Percentiles rank a stretch among this genome's conserved stretches.
These are phyloP conservation scores for Deladenus siricidicola DNA, from an alignment of 2,888 invertebrate genomes.

Conservation along the genomic window DNA sequence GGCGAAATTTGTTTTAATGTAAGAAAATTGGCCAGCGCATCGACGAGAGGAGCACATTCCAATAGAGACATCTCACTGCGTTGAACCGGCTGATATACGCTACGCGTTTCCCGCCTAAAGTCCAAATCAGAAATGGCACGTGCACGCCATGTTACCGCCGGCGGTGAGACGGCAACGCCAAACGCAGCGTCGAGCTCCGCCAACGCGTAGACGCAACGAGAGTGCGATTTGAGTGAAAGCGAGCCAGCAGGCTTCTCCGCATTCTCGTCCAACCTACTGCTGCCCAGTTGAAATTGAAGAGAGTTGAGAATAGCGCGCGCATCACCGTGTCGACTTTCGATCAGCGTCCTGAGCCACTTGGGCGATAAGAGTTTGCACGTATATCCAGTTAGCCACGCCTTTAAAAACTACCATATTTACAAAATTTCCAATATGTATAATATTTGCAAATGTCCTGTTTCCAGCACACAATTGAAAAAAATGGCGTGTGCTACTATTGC, in stretches of 20 bases:
- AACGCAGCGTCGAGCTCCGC: conserved; percentile 8
- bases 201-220: neutral
- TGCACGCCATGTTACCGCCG: conserved; percentile 1
- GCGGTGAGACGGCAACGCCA: neutral
- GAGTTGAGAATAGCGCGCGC: conserved; percentile 16
- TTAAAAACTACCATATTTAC: too few relatives aligned
- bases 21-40: neutral
- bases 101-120: neutral
- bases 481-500: too few relatives aligned
- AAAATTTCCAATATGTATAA: too few relatives aligned
- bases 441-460: too few relatives aligned
- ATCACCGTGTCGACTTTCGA: conserved; percentile 8
- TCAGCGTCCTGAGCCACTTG: conserved; percentile 6
- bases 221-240: neutral
- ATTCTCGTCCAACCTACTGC: neutral
- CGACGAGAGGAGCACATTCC: neutral
- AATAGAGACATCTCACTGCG: neutral
- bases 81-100: neutral
- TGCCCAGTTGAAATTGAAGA: conserved; percentile 10
- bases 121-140: conserved; percentile 6
- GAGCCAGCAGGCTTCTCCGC: neutral
- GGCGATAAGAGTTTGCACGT: conserved; percentile 2
- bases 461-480: too few relatives aligned
- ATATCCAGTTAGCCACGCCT: conserved; percentile 17
- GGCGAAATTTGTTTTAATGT: neutral